Evolutionary conservation across 2,113 vertebrate genomes (phyloP), one percentile per base, ranked within the genome.

Genomic region (Elachura formosa): DNA sequence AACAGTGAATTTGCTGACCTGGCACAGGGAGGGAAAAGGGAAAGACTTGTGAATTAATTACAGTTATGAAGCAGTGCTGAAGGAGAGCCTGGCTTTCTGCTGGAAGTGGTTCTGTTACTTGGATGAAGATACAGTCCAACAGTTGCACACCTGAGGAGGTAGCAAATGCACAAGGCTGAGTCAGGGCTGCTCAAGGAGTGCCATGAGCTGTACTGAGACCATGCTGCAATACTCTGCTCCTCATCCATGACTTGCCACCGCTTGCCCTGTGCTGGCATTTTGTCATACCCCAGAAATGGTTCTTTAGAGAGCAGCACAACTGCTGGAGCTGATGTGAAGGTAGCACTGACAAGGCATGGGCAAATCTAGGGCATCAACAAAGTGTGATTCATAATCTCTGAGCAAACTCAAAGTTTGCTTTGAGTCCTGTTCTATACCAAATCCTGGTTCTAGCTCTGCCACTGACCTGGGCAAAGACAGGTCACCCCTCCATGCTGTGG

Each of bases 1-100:
- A 90, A 80, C 56, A 68, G 82, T 90, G 93, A 41, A 92, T 94
- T 90, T 96, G 84, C 91, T 94, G 87, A 93, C 59, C 87, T 90
- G 75, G 85, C 68, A 49, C 63, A 25, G 9, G 55, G 68, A 86
- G 79, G 52, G 43, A 48, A 93, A 82, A 77, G 28, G 24, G 74
- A 76, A 91, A 91, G 33, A 51, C 59, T 91, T 61, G 59, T 49
- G 67, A 90, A 92, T 90, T 90, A 95, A 96, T 96, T 96, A 55
- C 61, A 22, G 71, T n/a, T 18, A 85, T 79, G 67, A 94, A 71
- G 76, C 21, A 81, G 46, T 49, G 56, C 87, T 94, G 80, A 77
- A 77, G 79, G 54, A 83, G 67, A 88, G 68, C 67, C 82, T 91
- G 90, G 64, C 28, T 96, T 95, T 88, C 38, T 59, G 40, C 75